A percentile compares a stretch with the other conserved stretches of the same genome.
Conservation (phyloP, 64 coral and sea anemone species). For the Montipora cactus region DNA sequence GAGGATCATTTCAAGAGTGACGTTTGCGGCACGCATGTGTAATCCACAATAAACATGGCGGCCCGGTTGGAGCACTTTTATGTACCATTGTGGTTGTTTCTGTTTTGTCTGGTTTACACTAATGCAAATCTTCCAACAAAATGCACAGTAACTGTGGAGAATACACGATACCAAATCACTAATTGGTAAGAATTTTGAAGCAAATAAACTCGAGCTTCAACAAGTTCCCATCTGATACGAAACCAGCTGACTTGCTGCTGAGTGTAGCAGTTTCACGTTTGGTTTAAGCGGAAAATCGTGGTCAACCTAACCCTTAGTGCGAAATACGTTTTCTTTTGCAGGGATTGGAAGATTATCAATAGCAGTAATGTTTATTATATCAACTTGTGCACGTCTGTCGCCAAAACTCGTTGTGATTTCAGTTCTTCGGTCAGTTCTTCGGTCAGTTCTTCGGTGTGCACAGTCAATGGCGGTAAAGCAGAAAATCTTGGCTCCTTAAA, state of each 20-base stretch:
- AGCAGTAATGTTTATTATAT: slow-evolving; percentile 46
- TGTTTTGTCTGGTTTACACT: background rate
- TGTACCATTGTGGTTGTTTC: background rate
- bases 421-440: slow-evolving; percentile 18
- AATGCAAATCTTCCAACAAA: slow-evolving; percentile 27
- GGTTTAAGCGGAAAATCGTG: background rate
- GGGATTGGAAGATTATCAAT: slow-evolving; percentile 58
- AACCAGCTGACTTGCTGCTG: background rate
- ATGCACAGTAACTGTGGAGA: slow-evolving; percentile 37
- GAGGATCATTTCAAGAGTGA: background rate
- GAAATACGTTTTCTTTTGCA: background rate
- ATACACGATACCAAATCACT: background rate
- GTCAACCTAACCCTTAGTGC: background rate
- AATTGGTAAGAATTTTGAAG: background rate
- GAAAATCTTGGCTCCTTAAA: slow-evolving; percentile 34
- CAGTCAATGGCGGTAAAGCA: background rate
- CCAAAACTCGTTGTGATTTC: background rate
- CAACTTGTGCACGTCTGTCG: slow-evolving; percentile 56
- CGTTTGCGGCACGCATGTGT: background rate
- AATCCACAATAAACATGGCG: slow-evolving; percentile 89
- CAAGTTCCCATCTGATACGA: background rate
- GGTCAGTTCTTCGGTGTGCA: slow-evolving; percentile 56
- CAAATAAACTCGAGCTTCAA: too few relatives aligned
- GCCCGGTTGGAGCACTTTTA: slow-evolving; percentile 39
- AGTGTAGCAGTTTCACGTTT: background rate